phyloP scores from a whole-genome alignment of 1,140 invertebrate genomes.

The Drosophila lini region DNA sequence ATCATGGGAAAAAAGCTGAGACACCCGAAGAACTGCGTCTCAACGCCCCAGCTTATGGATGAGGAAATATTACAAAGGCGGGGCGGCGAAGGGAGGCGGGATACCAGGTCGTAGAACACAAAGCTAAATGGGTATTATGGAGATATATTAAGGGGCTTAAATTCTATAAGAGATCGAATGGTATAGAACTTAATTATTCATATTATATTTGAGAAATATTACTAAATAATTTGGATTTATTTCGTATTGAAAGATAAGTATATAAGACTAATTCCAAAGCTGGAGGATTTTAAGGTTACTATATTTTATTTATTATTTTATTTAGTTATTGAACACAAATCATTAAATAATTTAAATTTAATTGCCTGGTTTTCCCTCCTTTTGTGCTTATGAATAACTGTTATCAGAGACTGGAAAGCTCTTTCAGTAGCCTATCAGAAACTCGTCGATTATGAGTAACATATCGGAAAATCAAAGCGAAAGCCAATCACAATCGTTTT shows the following conservation, averaged over 20 bases:
- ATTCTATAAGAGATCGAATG: not conserved
- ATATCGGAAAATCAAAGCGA: constrained; percentile 7
- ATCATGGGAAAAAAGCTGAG: constrained; percentile 81
- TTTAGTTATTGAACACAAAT: not conserved
- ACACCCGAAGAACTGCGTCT: constrained; percentile 35
- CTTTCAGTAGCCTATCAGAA: constrained; percentile 33
- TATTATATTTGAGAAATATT: not conserved
- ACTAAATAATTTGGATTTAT: not conserved
- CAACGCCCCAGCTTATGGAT: constrained; percentile 20
- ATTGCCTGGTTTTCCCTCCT: not conserved
- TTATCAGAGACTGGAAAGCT: not conserved
- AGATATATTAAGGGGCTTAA: constrained; percentile 6
- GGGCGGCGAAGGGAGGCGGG: not conserved
- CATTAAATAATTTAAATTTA: not conserved
- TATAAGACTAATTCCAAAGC: not conserved
- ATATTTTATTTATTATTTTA: not conserved
- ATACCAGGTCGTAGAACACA: constrained; percentile 4
- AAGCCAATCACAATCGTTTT: constrained; percentile 15
- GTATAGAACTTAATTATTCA: not conserved
- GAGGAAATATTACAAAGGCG: constrained; percentile 26
- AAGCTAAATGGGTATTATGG: constrained; percentile 13
- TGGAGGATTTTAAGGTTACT: not conserved
- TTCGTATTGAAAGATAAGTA: not conserved
- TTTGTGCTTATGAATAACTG: constrained; percentile 1
- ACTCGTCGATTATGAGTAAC: constrained; percentile 8